Percentiles rank a stretch among this genome's conserved stretches.
These are phyloP conservation scores for Ladona fulva DNA, from an alignment of 1,140 invertebrate genomes.

Conservation along the genomic window DNA sequence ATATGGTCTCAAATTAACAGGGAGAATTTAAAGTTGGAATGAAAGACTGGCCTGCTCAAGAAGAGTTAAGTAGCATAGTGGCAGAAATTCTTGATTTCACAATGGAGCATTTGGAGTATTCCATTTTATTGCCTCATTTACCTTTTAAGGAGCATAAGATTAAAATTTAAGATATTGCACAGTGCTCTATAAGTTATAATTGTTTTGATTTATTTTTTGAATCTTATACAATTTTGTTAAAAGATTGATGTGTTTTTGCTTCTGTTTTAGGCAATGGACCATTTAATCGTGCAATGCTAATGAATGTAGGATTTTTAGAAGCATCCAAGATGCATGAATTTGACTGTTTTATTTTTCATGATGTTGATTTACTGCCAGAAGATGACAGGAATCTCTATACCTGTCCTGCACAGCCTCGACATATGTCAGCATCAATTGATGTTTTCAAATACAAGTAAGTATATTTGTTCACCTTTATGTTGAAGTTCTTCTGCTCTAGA, in stretches of 20 bases:
- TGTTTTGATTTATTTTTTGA: background rate
- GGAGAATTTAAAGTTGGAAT: too few relatives aligned
- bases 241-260: conserved; percentile 20
- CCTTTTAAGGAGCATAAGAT: too few relatives aligned
- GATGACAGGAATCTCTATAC: conserved; percentile 87
- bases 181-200: too few relatives aligned
- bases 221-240: background rate
- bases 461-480: background rate
- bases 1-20: too few relatives aligned
- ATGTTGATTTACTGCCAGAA: conserved; percentile 88
- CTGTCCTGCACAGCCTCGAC: conserved; percentile 81
- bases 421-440: conserved; percentile 92
- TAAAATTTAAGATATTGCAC: too few relatives aligned
- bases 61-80: too few relatives aligned
- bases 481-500: too few relatives aligned
- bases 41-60: too few relatives aligned
- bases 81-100: too few relatives aligned
- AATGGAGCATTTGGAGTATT: too few relatives aligned
- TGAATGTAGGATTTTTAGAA: conserved; percentile 92
- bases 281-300: conserved; percentile 87
- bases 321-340: conserved; percentile 64
- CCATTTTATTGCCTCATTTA: too few relatives aligned
- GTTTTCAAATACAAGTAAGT: conserved; percentile 73
- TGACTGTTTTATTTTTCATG: conserved; percentile 92
- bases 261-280: conserved; percentile 45